Conservation (phyloP, 2,888 invertebrate genomes). For the Rhimphoctona megacephalus region DNA sequence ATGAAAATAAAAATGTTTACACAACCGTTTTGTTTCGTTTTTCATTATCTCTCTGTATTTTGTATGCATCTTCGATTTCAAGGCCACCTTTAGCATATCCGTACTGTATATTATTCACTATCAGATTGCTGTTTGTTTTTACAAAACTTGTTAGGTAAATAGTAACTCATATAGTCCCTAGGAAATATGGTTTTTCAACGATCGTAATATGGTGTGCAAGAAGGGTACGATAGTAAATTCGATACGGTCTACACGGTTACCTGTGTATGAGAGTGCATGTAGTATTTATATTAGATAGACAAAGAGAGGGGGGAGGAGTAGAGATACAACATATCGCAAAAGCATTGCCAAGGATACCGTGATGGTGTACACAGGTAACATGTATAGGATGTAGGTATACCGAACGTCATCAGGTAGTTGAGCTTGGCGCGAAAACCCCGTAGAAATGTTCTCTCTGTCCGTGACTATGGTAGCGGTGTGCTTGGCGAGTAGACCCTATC, state of each 20-base stretch:
- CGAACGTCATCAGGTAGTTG: constrained; percentile 50
- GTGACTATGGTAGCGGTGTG: constrained; percentile 53
- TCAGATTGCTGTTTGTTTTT: neutral
- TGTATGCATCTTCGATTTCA: neutral
- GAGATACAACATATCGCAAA: neutral
- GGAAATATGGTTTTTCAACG: constrained; percentile 1
- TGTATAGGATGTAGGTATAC: constrained; percentile 31
- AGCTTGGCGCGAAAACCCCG: constrained; percentile 61
- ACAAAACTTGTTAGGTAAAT: neutral
- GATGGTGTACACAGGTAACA: constrained; percentile 3
- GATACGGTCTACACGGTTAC: neutral
- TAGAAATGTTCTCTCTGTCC: constrained; percentile 64
- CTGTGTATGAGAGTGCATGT: neutral
- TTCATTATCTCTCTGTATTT: neutral
- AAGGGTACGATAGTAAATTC: constrained; percentile 8
- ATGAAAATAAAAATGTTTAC: neutral
- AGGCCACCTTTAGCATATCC: too few relatives aligned
- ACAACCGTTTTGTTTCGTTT: neutral
- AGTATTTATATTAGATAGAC: constrained; percentile 8
- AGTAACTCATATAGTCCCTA: neutral
- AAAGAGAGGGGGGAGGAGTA: neutral
- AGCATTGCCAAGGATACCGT: neutral
- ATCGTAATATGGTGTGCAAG: neutral
- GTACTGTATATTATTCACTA: neutral
- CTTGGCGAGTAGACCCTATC: constrained; percentile 78